A percentile compares a stretch with the other conserved stretches of the same genome.
Conservation (phyloP, 2,113 vertebrate species). For the Podiceps cristatus region DNA sequence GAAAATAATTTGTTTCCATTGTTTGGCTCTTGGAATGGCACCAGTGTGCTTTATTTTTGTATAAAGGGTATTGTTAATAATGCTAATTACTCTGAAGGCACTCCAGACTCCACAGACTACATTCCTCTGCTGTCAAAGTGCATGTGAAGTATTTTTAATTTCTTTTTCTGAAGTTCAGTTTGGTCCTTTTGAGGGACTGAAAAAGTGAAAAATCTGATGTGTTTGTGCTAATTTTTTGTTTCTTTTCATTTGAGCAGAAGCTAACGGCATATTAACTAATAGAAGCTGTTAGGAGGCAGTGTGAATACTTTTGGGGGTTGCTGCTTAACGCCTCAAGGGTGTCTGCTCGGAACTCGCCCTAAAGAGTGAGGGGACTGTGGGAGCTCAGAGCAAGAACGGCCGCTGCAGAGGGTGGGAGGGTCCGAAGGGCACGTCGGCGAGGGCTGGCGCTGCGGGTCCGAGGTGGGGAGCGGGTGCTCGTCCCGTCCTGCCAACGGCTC, state of each 20-base stretch:
- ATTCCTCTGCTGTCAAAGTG: not conserved
- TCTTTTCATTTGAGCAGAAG: not conserved
- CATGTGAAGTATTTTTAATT: not conserved
- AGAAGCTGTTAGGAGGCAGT: not conserved
- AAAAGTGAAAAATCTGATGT: not conserved
- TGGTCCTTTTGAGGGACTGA: not conserved
- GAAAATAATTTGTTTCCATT: not conserved
- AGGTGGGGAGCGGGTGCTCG: rapidly evolving
- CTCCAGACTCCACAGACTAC: not conserved
- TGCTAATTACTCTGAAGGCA: not conserved
- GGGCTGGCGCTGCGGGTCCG: not conserved
- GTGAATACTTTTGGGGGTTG: not conserved
- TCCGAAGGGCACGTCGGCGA: rapidly evolving
- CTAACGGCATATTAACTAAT: not conserved
- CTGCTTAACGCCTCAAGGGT: not conserved
- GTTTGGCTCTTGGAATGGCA: not conserved
- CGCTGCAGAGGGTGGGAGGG: rapidly evolving
- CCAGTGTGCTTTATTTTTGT: not conserved
- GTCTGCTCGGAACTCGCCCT: not conserved
- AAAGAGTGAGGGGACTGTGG: not conserved
- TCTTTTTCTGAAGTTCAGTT: not conserved
- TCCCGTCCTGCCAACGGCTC: not conserved
- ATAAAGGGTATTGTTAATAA: not conserved
- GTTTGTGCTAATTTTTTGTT: not conserved
- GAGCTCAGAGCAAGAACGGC: not conserved